A percentile compares a stretch with the other conserved stretches of the same genome.
These are phyloP conservation scores for Melanotaenia pygmaea DNA, from an alignment of 2,797 vertebrate genomes.

Conservation along the genomic window DNA sequence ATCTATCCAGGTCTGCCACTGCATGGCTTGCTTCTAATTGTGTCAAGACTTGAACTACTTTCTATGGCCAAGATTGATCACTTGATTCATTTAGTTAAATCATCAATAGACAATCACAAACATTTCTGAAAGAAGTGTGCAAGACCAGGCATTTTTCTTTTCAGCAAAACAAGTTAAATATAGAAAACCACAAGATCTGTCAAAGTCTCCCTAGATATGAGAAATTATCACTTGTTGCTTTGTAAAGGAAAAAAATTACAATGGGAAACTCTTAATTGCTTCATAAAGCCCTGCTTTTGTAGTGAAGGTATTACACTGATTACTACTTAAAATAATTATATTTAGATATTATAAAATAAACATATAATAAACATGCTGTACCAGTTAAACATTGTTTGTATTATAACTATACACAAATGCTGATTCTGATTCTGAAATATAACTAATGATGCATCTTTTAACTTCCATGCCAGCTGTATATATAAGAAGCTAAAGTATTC, in stretches of 20 bases:
- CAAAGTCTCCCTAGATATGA: not conserved
- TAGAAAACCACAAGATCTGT: not conserved
- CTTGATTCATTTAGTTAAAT: not conserved
- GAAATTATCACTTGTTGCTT: slow-evolving; percentile 1
- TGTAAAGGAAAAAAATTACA: not conserved
- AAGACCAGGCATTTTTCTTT: not conserved
- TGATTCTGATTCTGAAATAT: not conserved
- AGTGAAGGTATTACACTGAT: not conserved
- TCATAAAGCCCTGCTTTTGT: not conserved
- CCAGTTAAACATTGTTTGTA: not conserved
- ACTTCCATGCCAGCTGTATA: not conserved
- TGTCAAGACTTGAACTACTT: not conserved
- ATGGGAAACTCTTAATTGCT: not conserved
- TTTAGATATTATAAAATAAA: not conserved
- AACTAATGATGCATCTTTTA: not conserved
- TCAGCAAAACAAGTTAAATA: slow-evolving; percentile 5
- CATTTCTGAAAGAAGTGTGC: not conserved
- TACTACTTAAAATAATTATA: too few relatives aligned
- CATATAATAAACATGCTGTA: not conserved
- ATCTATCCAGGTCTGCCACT: not conserved
- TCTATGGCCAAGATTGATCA: not conserved
- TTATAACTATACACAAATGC: not conserved
- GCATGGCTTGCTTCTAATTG: not conserved
- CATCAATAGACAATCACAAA: not conserved
- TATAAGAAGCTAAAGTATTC: not conserved